Evolutionary conservation across 1,140 invertebrate species (phyloP), one percentile per base, ranked within the genome.

Genomic region (Macrobrachium nipponense): DNA sequence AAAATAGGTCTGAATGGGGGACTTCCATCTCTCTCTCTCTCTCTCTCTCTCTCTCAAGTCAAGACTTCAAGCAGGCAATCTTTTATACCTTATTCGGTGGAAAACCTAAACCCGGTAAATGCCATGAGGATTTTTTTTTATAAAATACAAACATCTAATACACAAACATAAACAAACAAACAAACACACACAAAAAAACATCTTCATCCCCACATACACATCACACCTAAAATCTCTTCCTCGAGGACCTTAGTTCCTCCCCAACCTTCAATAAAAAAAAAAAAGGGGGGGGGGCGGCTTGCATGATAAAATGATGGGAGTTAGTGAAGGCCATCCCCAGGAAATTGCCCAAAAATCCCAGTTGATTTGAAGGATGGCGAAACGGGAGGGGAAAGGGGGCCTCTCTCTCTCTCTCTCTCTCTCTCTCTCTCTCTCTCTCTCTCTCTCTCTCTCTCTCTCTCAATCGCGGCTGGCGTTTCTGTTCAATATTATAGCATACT

Each of bases 371-470:
- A 27, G 64, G 64, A n/a, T 20, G 64, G 64, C 7, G 5, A 14
- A 20, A 17, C 23, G 11, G 36, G 36, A 70, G n/a, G 66, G 15
- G 12, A 51, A 36, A 36, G 70, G 70, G 23, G 17, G 14, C 23
- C 62, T 73, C 70, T 6, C 6, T 36, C 70, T 10, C 15, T 73
- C n/a, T 73, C 18, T 73, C 18, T 73, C 18, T 20, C 23, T 73
- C 23, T 17, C 70, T 43, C 70, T 80, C 80, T 82, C 68, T 73
- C 66, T 60, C n/a, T 60, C 51, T 82, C 36, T 15, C 70, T 82
- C 80, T 73, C 68, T 58, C 60, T 59, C 68, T 27, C 51, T 73
- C 58, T n/a, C 36, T 18, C 23, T 36, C 70, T 12, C 36, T 68
- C 3, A 27, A 10, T 82, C 43, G 4, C 61, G 11, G 20, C 51